Evolutionary conservation across 2,113 vertebrate species (phyloP), one percentile per base, ranked within the genome.

Genomic region (Pomatostomus ruficeps): DNA sequence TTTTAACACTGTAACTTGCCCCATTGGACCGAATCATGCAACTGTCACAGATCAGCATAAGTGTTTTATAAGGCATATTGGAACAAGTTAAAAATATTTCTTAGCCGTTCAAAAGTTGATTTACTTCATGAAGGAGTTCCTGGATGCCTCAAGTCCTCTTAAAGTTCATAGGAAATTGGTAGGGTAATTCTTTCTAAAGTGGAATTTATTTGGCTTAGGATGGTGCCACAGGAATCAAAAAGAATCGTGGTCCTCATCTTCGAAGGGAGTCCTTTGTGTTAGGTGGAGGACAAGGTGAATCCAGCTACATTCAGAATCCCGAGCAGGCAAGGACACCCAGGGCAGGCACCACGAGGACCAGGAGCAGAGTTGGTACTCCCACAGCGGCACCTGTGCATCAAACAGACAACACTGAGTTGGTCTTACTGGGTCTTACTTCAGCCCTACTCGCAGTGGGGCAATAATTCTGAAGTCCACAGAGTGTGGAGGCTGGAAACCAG

Each of bases 31-130:
- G 97, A 98, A 97, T 98, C 97, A 98, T 98, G 98, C 98, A 98
- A 98, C 97, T 97, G 98, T 98, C 98, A 98, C 98, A 98, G 98
- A 99, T 98, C 98, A 99, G 98, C 97, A 97, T 97, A 98, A 98
- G 97, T 98, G 97, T 98, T 99, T 98, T 95, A 98, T 99, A 99
- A 99, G 99, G 99, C 99, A 99, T 99, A 99, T 98, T 98, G 99
- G 98, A 99, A 99, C 98, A 98, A 98, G 98, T 99, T 98, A 98
- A 98, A 99, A 98, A 98, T 98, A 98, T 97, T 98, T 97, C 97
- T 97, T 97, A 97, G 95, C 97, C 97, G 92, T 97, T 98, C 97
- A 98, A 98, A 98, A 98, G 98, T 98, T 97, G 96, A 97, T 97
- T 98, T 97, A 97, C 97, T 98, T 98, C 97, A 98, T 97, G 97